phyloP scores from a whole-genome alignment of 1,140 invertebrate genomes.

The Zeugodacus cucurbitae region DNA sequence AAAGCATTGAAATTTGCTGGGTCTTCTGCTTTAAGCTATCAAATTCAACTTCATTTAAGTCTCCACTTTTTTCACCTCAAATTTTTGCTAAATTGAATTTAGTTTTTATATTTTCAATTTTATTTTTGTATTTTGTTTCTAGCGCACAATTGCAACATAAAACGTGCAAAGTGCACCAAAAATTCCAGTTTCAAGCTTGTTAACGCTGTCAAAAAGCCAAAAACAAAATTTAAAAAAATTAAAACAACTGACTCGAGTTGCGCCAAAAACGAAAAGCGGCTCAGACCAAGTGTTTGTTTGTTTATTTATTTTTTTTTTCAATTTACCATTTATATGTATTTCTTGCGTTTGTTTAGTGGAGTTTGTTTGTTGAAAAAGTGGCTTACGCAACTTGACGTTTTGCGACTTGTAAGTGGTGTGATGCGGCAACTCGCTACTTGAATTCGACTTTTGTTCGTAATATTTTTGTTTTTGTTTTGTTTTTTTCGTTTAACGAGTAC shows the following conservation, averaged over 20 bases:
- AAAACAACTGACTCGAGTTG: neutral
- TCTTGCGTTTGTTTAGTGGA: neutral
- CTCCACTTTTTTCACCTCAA: no score
- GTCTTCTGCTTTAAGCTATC: neutral
- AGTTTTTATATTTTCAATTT: neutral
- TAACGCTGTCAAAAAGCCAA: neutral
- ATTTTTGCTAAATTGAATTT: neutral
- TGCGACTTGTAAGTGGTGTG: neutral
- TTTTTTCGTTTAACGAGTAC: neutral
- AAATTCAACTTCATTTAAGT: neutral
- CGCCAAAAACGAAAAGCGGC: neutral
- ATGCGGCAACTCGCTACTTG: neutral
- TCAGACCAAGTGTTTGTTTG: neutral
- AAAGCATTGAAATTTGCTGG: no score
- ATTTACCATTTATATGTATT: neutral
- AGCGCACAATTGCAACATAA: neutral
- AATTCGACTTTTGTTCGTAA: neutral
- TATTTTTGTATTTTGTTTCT: no score
- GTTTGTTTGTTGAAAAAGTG: neutral
- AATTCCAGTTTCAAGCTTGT: constrained; percentile 1
- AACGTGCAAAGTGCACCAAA: constrained; percentile 24
- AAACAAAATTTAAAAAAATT: no score
- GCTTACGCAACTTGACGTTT: constrained; percentile 14
- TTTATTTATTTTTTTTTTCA: neutral
- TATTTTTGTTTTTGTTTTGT: neutral